Evolutionary conservation across 2,797 vertebrate species (phyloP), one percentile per base, ranked within the genome.

Genomic region (Spinus olivaceus): DNA sequence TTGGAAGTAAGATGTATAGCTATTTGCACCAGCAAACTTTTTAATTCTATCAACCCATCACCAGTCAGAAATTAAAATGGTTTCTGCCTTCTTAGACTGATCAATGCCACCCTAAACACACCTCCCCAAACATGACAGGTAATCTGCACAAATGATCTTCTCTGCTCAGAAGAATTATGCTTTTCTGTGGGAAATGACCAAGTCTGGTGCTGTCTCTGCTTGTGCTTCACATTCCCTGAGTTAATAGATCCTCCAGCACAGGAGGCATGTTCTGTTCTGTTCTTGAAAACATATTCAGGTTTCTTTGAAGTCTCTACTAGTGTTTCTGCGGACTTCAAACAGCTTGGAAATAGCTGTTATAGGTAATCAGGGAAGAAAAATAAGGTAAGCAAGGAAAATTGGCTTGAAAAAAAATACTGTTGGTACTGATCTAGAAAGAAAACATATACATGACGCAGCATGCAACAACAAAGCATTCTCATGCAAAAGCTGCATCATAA

Each of bases 221-320:
- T 73, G 51, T 20, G 15, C 6, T 78, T 87, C 67, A n/a, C 25
- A 37, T 67, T 16, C 28, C 19, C 32, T 57, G 37, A 9, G 57
- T 80, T 83, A 92, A 91, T 65, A 46, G 39, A 61, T 67, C n/a
- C 39, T 78, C 73, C 57, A 87, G 39, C 32, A 47, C 27, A 85
- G 25, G 70, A 92, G 13, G 7, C 19, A 91, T 12, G 1, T 63
- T 77, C 27, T 80, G 28, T 77, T 77, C 70, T 57, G 23, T 14
- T 91, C 49, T 41, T 85, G 60, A 81, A 81, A 93, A 56, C 24
- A 37, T 27, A 54, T 60, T 59, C 51, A n/a, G 3, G 22, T 44
- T 85, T 72, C 81, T 92, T 92, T 96, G 90, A 94, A 81, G 57
- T 89, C 39, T 61, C 9, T 23, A 44, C 23, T 3, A 78, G 32